Conservation (phyloP, 2,113 vertebrate genomes). For the Actenoides hombroni region DNA sequence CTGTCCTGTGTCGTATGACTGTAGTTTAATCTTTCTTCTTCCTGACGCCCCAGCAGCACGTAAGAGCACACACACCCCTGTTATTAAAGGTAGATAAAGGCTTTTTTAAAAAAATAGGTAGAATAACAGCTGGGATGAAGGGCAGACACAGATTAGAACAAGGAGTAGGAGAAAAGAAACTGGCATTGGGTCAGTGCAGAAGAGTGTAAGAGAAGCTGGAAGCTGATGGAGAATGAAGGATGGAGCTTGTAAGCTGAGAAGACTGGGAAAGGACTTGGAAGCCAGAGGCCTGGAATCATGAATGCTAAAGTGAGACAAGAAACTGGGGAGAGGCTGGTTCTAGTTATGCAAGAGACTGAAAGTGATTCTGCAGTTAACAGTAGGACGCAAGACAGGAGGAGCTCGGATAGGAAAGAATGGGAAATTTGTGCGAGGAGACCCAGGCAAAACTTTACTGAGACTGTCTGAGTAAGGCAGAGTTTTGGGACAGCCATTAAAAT, state of each 20-base stretch:
- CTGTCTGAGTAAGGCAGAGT: background rate
- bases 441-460: background rate
- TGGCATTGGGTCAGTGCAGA: background rate
- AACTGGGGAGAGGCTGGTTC: background rate
- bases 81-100: background rate
- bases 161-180: background rate
- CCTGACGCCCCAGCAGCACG: background rate
- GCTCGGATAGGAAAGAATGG: background rate
- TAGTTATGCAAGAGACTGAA: slow-evolving; percentile 8
- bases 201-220: background rate
- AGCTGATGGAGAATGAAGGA: background rate
- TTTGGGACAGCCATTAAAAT: background rate
- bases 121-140: background rate
- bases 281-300: background rate
- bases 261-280: background rate
- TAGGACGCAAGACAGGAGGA: background rate
- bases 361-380: background rate
- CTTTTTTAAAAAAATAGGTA: slow-evolving; percentile 11
- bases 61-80: background rate
- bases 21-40: background rate
- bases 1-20: background rate
- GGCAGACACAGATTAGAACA: background rate
- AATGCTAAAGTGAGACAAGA: slow-evolving; percentile 18
- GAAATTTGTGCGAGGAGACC: background rate
- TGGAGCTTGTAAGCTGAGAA: slow-evolving; percentile 27